These are phyloP conservation scores for Micropoecilia bifurca DNA, from an alignment of 2,797 vertebrate genomes.

Conservation along the genomic window DNA sequence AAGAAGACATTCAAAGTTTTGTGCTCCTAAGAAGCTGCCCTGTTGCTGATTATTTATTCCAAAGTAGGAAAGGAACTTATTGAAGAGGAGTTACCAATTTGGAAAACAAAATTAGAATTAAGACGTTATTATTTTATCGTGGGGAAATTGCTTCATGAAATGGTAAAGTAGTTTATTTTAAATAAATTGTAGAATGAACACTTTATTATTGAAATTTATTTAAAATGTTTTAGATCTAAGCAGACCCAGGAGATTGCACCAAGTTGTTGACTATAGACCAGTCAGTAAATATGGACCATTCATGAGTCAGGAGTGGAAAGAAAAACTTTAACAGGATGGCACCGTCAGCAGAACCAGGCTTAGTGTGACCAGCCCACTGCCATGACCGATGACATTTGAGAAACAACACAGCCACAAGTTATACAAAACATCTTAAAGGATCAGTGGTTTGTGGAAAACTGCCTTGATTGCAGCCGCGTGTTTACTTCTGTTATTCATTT, in stretches of 20 bases:
- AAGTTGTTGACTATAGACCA: neutral
- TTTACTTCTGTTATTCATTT: neutral
- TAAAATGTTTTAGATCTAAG: neutral
- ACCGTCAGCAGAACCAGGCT: neutral
- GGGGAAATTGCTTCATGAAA: neutral
- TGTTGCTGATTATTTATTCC: constrained; percentile 52
- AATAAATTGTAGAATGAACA: neutral
- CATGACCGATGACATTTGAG: neutral
- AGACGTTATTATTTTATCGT: neutral
- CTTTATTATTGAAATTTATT: neutral
- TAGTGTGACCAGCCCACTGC: neutral
- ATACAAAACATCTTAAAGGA: neutral
- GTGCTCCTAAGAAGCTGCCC: constrained; percentile 46
- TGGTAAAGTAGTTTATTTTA: neutral
- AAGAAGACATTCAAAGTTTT: constrained; percentile 43
- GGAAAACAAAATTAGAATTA: neutral
- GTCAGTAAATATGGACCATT: neutral
- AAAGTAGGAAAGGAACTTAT: constrained; percentile 58
- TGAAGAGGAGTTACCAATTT: constrained; percentile 53
- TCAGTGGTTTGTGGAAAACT: neutral
- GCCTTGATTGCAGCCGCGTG: neutral
- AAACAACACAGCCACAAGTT: neutral
- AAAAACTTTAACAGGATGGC: neutral
- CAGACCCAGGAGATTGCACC: neutral
- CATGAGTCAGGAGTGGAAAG: neutral